Evolutionary conservation across 2,888 invertebrate genomes (phyloP), one percentile per base, ranked within the genome.

Genomic region (Latrodectus elegans): DNA sequence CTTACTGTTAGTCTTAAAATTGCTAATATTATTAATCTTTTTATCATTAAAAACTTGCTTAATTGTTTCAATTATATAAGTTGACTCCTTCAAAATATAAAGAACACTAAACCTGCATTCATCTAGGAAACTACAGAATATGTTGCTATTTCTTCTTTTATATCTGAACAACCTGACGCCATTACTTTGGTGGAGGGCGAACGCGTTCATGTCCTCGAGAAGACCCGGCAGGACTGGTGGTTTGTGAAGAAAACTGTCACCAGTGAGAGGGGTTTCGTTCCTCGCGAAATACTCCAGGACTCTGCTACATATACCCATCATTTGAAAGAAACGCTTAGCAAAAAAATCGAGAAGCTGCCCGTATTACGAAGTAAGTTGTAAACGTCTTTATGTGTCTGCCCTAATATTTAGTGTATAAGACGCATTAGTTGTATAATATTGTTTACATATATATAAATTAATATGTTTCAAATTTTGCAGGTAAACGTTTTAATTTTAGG

Each of bases 191-290:
- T 97, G 0, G 97, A 97, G 93, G 97, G 97, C 89, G 97, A 97
- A 93, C 95, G 95, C 90, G 95, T 97, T 10, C 96, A 96, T 90
- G 95, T 97, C 55, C 93, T 96, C 87, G 96, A 96, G 92, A 95
- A 95, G 79, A 95, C 96, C 76, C 96, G 96, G 92, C 94, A 95
- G 79, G 97, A 97, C 92, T 97, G 97, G 97, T 97, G 97, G 97
- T 96, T 96, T 91, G 96, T 97, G 0, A 95, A 95, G 90, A 97
- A 97, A 92, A 95, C 96, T 92, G 93, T 97, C 51, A 97, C 97
- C 0, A 96, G 96, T 92, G 97, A 97, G 93, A 96, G 96, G 91
- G 97, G 97, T 88, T 97, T 96, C 96, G 97, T 97, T n/a, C 97
- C 97, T 17, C 96, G 97, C 0, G 95, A 96, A 91, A 95, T 96